phyloP scores from a whole-genome alignment of 2,888 invertebrate species.

The Coenonympha glycerion region DNA sequence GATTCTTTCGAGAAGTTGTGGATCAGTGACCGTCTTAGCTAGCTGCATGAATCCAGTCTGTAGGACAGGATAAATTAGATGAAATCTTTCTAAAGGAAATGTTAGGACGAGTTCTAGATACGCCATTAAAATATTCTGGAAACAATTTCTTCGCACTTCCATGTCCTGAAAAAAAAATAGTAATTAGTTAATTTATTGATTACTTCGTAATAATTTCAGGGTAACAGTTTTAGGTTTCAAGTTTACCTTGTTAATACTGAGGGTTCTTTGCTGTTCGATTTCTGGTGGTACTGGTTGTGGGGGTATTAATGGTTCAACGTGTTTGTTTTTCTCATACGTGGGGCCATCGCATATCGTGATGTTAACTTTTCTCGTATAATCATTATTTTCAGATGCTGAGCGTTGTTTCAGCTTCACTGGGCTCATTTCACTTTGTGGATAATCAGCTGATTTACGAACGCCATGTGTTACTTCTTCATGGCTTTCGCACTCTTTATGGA shows the following conservation, averaged over 20 bases:
- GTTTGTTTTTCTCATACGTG: conserved; percentile 49
- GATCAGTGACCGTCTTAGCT: conserved; percentile 65
- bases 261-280: conserved; percentile 87
- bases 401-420: conserved; percentile 29
- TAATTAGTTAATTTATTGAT: background rate
- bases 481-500: conserved; percentile 12
- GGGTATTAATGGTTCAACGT: conserved; percentile 69
- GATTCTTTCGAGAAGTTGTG: conserved; percentile 68
- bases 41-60: conserved; percentile 64
- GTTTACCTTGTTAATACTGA: conserved; percentile 86
- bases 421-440: conserved; percentile 22
- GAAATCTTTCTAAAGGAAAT: conserved; percentile 77
- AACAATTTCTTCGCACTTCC: conserved; percentile 88
- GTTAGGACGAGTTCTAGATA: conserved; percentile 85
- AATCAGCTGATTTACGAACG: conserved; percentile 20
- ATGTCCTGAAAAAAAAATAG: conserved; percentile 78
- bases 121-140: conserved; percentile 90
- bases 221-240: background rate
- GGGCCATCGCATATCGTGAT: conserved; percentile 60
- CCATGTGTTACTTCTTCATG: conserved; percentile 1
- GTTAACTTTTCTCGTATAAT: conserved; percentile 55
- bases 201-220: too few species aligned
- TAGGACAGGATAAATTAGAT: conserved; percentile 64
- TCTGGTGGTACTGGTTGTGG: conserved; percentile 86
- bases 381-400: conserved; percentile 44